Conservation (phyloP, 2,797 vertebrate genomes). For the Lepilemur septentrionalis region DNA sequence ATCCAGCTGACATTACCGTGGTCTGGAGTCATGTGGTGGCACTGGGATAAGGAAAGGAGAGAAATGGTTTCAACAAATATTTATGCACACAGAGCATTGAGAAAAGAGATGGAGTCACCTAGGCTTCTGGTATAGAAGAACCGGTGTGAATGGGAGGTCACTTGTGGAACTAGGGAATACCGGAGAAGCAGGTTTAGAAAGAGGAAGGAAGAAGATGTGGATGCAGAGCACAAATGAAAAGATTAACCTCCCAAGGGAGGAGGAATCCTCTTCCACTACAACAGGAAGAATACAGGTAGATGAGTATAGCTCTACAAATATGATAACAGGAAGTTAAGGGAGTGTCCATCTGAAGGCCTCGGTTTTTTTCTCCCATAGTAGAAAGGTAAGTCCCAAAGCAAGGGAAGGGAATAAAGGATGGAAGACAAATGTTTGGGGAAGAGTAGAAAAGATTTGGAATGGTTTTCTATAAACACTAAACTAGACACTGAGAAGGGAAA, state of each 20-base stretch:
- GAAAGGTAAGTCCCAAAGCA: neutral
- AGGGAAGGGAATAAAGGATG: neutral
- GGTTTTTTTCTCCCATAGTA: neutral
- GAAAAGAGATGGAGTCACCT: neutral
- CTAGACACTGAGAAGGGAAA: neutral
- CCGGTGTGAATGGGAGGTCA: neutral
- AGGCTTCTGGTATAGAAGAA: neutral
- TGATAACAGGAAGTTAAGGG: neutral
- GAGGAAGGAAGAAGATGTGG: neutral
- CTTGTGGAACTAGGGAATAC: neutral
- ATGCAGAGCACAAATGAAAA: neutral
- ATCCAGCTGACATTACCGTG: neutral
- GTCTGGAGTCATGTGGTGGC: neutral
- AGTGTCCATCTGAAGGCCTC: neutral
- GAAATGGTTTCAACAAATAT: neutral
- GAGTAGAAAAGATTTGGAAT: neutral
- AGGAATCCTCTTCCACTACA: neutral
- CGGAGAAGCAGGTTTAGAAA: slow-evolving; percentile 29
- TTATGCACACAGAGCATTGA: neutral
- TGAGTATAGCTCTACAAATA: neutral
- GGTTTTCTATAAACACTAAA: neutral
- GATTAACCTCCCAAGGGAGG: neutral
- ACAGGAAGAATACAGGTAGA: neutral
- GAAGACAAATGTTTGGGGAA: neutral
- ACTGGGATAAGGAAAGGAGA: neutral